Evolutionary conservation across 2,888 invertebrate species (phyloP), one percentile per base, ranked within the genome.

Genomic region (Nomada ruficornis): DNA sequence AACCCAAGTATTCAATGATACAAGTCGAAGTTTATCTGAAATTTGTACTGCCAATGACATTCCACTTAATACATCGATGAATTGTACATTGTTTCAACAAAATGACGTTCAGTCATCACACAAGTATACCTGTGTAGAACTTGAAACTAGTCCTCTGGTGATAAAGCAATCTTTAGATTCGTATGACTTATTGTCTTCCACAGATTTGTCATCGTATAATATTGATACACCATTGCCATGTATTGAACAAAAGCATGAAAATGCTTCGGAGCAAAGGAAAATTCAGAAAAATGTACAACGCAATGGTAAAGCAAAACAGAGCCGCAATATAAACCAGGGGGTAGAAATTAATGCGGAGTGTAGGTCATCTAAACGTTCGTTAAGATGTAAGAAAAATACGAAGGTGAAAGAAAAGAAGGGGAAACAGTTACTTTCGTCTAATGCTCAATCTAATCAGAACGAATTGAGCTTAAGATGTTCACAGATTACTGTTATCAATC

Each of bases 181-280:
- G 42, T 75, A 52, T 57, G 54, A 75, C 36, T 55, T 67, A 71
- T 47, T 76, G 83, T 78, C 78, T 82, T 78, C 83, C 70, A 68
- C 67, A 50, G 64, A 82, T 65, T 67, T 77, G 47, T 23, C 67
- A 20, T 57, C 67, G 23, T 47, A 64, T 60, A 78, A 62, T 50
- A 68, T 20, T n/a, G 29, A 42, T 10, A 60, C 23, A 50, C 26
- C 42, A 47, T 36, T 44, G 42, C 54, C 55, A 26, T 26, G 23
- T 5, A 18, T 75, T 9, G 11, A 68, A 20, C 42, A n/a, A n/a
- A 54, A 64, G 55, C 11, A 54, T 50, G 50, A 65, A 68, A 67
- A 54, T 59, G 54, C 54, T 20, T 20, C 54, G 18, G 70, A 23
- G 18, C 52, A 63, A 77, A 74, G 52, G 23, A 71, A 74, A 15